Evolutionary conservation across 2,113 vertebrate species (phyloP).

Genomic region (Hyperoodon ampullatus): DNA sequence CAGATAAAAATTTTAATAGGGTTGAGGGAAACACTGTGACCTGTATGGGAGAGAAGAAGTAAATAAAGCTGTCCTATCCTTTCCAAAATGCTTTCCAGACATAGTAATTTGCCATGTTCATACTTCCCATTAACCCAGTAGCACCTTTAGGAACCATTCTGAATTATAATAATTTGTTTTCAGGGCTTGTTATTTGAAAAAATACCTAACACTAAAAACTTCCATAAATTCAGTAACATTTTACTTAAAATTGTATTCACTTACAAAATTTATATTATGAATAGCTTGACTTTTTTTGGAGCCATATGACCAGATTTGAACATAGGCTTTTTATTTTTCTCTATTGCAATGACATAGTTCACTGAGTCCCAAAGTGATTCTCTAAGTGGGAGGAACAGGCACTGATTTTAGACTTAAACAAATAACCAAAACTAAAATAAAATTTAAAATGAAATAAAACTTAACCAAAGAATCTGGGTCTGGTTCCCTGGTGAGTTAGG

Average conservation of each 20-base stretch:
- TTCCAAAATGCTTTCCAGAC: background rate
- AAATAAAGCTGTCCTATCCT: background rate
- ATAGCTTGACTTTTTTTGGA: background rate
- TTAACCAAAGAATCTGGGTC: background rate
- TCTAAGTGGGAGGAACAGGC: background rate
- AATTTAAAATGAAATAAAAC: background rate
- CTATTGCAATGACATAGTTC: background rate
- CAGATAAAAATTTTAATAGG: background rate
- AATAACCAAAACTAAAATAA: background rate
- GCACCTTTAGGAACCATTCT: background rate
- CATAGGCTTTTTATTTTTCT: slow-evolving; percentile 5
- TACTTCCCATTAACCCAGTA: background rate
- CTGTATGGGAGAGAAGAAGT: background rate
- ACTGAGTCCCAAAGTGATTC: background rate
- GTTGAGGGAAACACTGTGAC: background rate
- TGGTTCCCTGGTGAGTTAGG: background rate
- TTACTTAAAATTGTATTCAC: background rate
- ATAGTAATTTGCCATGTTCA: background rate
- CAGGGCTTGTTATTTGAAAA: background rate
- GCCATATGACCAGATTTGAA: background rate
- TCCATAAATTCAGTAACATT: background rate
- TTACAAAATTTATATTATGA: background rate
- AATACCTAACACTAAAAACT: background rate
- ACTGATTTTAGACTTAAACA: slow-evolving; percentile 28
- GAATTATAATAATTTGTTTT: background rate